Evolutionary conservation across 2,113 vertebrate genomes (phyloP).

Genomic region (Gnathonemus echidnorhynchus): DNA sequence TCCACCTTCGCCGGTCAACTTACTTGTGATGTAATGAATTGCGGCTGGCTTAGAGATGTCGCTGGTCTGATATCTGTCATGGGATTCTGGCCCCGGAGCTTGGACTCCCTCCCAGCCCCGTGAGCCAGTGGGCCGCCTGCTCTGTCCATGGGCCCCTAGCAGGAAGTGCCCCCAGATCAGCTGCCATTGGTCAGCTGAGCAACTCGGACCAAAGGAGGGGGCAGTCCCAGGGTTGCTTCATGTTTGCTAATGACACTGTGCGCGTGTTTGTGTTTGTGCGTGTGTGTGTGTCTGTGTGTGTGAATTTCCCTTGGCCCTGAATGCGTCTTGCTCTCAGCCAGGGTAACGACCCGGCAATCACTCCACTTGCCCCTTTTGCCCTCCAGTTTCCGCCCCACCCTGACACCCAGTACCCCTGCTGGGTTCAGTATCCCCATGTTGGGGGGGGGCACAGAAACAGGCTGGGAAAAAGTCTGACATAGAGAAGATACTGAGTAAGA

Average conservation of each 20-base stretch:
- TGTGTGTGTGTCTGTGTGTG: neutral
- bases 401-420: neutral
- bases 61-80: neutral
- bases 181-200: neutral
- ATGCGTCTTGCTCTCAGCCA: neutral
- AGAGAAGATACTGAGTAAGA: neutral
- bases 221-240: neutral
- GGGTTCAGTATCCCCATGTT: neutral
- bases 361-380: neutral
- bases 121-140: neutral
- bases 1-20: neutral
- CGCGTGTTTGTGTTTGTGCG: neutral
- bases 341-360: neutral
- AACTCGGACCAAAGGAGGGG: neutral
- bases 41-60: neutral
- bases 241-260: neutral
- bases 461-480: neutral
- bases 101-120: neutral
- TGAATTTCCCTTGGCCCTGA: neutral
- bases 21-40: neutral
- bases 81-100: neutral
- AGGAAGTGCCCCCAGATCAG: neutral
- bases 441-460: neutral
- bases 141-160: neutral
- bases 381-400: neutral